These are phyloP conservation scores for Diabrotica undecimpunctata DNA, from an alignment of 1,140 invertebrate genomes.

Conservation along the genomic window DNA sequence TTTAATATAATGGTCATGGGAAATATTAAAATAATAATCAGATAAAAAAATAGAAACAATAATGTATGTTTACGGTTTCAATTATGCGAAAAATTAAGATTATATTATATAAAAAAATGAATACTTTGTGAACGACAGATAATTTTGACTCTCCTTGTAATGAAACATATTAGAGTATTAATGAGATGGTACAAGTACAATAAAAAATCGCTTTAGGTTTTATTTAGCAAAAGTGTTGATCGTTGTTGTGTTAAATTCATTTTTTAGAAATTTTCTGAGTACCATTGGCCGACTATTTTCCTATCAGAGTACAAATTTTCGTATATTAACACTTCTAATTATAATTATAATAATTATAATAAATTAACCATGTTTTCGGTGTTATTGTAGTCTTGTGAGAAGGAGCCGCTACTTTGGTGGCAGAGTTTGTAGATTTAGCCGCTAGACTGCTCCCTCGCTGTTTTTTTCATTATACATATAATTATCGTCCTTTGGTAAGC, in stretches of 20 bases:
- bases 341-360: constrained; percentile 29
- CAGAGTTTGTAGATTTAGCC: constrained; percentile 27
- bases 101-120: too few relatives aligned
- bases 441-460: constrained; percentile 44
- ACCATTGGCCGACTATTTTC: constrained; percentile 30
- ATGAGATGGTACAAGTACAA: neutral
- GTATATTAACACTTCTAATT: constrained; percentile 30
- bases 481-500: too few relatives aligned
- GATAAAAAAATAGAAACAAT: too few relatives aligned
- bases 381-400: constrained; percentile 39
- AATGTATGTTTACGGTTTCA: too few relatives aligned
- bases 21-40: too few relatives aligned
- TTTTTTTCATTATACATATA: constrained; percentile 41
- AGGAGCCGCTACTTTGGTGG: constrained; percentile 28
- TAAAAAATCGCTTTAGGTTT: neutral
- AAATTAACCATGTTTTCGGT: constrained; percentile 37
- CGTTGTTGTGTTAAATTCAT: neutral
- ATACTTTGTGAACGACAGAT: too few relatives aligned
- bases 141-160: too few relatives aligned
- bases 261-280: constrained; percentile 27
- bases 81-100: too few relatives aligned
- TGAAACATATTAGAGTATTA: too few relatives aligned
- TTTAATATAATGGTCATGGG: too few relatives aligned
- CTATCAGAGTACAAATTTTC: constrained; percentile 45
- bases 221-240: neutral